Evolutionary conservation across 2,888 invertebrate species (phyloP).

Genomic region (Ceramica pisi): DNA sequence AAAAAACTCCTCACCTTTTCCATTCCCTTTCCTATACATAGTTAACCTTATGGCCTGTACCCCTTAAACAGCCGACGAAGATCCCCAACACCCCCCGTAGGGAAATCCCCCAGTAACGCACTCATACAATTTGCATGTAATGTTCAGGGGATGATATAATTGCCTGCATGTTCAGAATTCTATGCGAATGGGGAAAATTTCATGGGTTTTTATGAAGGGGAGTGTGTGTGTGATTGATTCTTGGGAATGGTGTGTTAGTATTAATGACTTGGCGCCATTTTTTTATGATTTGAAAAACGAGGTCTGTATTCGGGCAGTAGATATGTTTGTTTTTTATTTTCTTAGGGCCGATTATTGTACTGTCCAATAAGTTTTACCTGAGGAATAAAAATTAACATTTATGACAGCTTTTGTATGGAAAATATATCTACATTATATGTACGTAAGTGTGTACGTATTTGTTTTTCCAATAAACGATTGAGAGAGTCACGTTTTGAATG

Average conservation of each 20-base stretch:
- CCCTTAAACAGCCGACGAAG: slow-evolving; percentile 59
- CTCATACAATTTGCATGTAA: slow-evolving; percentile 76
- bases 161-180: slow-evolving; percentile 62
- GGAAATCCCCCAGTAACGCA: slow-evolving; percentile 74
- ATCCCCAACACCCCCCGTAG: slow-evolving; percentile 54
- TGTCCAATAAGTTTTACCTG: too few relatives aligned
- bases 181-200: slow-evolving; percentile 47
- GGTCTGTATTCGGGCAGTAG: too few relatives aligned
- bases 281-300: neutral
- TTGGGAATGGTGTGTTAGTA: neutral
- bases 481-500: too few relatives aligned
- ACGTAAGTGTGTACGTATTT: too few relatives aligned
- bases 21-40: slow-evolving; percentile 61
- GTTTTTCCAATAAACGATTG: too few relatives aligned
- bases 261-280: neutral
- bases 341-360: too few relatives aligned
- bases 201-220: slow-evolving; percentile 41
- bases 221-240: slow-evolving; percentile 32
- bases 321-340: too few relatives aligned
- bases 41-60: slow-evolving; percentile 58
- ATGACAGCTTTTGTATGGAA: too few relatives aligned
- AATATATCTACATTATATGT: too few relatives aligned
- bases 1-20: slow-evolving; percentile 17
- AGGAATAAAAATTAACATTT: too few relatives aligned
- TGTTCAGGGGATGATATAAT: slow-evolving; percentile 66